Conservation (phyloP, 2,797 vertebrate genomes). For the Poeciliopsis infans region DNA sequence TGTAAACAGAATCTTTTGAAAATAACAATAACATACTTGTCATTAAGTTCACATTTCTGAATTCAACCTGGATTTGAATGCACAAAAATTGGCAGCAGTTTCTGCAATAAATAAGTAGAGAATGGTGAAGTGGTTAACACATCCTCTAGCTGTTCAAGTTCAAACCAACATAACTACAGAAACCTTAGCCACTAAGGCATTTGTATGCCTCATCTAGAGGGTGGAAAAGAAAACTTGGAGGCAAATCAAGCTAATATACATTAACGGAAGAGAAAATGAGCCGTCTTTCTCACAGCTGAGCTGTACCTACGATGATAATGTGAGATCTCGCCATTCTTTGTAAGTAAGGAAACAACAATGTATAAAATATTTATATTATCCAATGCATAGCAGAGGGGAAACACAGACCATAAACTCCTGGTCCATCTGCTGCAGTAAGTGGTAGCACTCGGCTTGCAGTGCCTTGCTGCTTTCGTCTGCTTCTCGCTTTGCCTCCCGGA, state of each 20-base stretch:
- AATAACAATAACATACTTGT: not conserved
- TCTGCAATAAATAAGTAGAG: not conserved
- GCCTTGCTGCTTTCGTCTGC: constrained; percentile 54
- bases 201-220: not conserved
- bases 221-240: not conserved
- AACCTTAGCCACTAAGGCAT: not conserved
- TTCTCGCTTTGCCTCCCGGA: constrained; percentile 67
- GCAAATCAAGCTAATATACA: not conserved
- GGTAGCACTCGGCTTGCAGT: constrained; percentile 63
- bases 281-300: not conserved
- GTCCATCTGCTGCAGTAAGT: constrained; percentile 65
- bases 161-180: not conserved
- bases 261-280: not conserved
- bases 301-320: not conserved
- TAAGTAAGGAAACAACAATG: not conserved
- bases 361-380: not conserved
- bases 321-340: not conserved
- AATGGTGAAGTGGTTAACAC: not conserved
- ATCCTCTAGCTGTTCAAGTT: not conserved
- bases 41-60: not conserved
- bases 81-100: not conserved
- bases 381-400: not conserved
- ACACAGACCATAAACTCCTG: constrained; percentile 68
- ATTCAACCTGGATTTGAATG: not conserved
- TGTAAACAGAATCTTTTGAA: not conserved